These are phyloP conservation scores for Muscicapa comitata DNA, from an alignment of 2,797 vertebrate species.

Conservation along the genomic window DNA sequence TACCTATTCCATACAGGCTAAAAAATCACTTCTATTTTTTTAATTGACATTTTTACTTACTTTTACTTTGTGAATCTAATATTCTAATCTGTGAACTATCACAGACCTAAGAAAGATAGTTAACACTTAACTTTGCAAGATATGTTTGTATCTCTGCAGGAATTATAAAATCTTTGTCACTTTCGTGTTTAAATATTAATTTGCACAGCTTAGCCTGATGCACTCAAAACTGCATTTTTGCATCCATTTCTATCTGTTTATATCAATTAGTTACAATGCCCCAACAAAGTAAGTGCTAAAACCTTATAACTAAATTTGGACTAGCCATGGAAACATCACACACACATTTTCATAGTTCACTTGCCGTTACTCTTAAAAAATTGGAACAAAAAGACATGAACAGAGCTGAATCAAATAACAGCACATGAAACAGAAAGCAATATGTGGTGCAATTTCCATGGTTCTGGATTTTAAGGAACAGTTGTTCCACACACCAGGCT, in stretches of 20 bases:
- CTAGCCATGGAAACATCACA: background rate
- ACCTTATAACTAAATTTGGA: background rate
- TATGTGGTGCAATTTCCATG: background rate
- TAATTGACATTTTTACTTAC: background rate
- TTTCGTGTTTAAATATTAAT: background rate
- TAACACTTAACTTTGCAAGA: background rate
- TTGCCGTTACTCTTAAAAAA: background rate
- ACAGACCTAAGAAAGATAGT: background rate
- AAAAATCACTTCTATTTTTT: background rate
- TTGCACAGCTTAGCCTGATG: background rate
- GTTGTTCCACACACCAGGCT: background rate
- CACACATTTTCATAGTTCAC: background rate
- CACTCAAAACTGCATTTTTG: background rate
- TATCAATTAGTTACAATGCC: background rate
- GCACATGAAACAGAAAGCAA: background rate
- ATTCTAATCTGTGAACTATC: background rate
- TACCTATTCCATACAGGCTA: fast-evolving
- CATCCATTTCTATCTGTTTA: background rate
- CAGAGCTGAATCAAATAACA: background rate
- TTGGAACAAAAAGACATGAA: background rate
- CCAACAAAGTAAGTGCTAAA: background rate
- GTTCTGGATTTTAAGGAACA: background rate
- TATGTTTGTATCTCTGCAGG: background rate
- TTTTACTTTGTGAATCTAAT: background rate
- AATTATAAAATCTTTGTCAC: background rate